Percentiles rank a stretch among this genome's conserved stretches.
phyloP scores from a whole-genome alignment of 2,113 vertebrate species.

The Strix aluco region DNA sequence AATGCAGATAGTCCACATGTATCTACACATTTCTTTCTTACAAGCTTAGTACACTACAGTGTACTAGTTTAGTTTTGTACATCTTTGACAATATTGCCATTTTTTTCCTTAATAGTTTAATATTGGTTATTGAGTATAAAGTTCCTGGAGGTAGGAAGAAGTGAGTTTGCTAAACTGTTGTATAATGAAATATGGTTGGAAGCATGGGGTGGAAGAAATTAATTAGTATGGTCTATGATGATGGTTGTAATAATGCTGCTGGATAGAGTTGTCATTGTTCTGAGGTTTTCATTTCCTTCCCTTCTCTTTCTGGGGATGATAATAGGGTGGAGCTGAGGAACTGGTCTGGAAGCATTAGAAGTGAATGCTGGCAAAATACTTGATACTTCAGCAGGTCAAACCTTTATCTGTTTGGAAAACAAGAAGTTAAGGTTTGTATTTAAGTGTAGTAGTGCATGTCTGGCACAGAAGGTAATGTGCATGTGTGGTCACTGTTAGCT shows the following conservation, averaged over 20 bases:
- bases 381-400: background rate
- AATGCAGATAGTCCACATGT: background rate
- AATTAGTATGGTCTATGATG: background rate
- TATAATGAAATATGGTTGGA: background rate
- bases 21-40: background rate
- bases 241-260: background rate
- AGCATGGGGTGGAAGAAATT: background rate
- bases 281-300: background rate
- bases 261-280: background rate
- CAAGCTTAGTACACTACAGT: background rate
- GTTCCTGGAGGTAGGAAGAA: background rate
- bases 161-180: background rate
- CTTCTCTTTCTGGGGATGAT: background rate
- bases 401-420: background rate
- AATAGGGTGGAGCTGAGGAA: background rate
- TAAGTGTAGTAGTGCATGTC: background rate
- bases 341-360: background rate
- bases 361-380: background rate
- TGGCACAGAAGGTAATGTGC: background rate
- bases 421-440: background rate
- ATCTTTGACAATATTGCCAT: background rate
- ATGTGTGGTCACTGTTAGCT: background rate
- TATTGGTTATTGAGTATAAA: background rate
- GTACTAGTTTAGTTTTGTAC: background rate
- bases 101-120: background rate